These are phyloP conservation scores for Dinoponera quadriceps DNA, from an alignment of 1,140 invertebrate genomes.

Conservation along the genomic window DNA sequence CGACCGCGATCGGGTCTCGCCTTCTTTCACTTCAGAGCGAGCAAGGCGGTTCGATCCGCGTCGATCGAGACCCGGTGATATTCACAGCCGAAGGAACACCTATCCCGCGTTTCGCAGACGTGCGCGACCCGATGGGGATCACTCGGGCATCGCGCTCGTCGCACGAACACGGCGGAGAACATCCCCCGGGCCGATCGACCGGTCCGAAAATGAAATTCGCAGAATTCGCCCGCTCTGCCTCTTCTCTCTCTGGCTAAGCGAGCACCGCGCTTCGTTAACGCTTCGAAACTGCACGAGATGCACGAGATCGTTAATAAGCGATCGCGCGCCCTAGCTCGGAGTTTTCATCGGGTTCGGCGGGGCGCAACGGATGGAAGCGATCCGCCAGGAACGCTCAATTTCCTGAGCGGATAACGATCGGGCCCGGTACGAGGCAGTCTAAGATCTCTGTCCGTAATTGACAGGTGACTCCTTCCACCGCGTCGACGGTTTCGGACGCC, in stretches of 20 bases:
- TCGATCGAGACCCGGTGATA: constrained; percentile 19
- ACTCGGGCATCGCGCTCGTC: not conserved
- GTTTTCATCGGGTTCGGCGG: constrained; percentile 47
- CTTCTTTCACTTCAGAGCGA: constrained; percentile 14
- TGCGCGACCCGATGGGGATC: constrained; percentile 1
- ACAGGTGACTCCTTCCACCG: constrained; percentile 74
- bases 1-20: not conserved
- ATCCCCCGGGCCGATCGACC: not conserved
- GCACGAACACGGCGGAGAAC: constrained; percentile 18
- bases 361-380: no score
- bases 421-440: constrained; percentile 33
- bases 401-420: constrained; percentile 69
- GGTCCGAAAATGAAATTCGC: constrained; percentile 32
- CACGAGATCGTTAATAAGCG: constrained; percentile 65
- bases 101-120: constrained; percentile 3
- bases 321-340: constrained; percentile 47
- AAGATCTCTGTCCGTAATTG: constrained; percentile 73
- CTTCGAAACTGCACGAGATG: constrained; percentile 51
- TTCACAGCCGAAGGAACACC: not conserved
- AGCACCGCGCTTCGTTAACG: constrained; percentile 53
- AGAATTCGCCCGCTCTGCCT: not conserved
- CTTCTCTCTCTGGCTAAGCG: constrained; percentile 28
- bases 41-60: constrained; percentile 27
- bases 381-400: constrained; percentile 63
- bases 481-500: constrained; percentile 36